Evolutionary conservation across 2,113 vertebrate genomes (phyloP).

Genomic region (Pygoscelis antarcticus): DNA sequence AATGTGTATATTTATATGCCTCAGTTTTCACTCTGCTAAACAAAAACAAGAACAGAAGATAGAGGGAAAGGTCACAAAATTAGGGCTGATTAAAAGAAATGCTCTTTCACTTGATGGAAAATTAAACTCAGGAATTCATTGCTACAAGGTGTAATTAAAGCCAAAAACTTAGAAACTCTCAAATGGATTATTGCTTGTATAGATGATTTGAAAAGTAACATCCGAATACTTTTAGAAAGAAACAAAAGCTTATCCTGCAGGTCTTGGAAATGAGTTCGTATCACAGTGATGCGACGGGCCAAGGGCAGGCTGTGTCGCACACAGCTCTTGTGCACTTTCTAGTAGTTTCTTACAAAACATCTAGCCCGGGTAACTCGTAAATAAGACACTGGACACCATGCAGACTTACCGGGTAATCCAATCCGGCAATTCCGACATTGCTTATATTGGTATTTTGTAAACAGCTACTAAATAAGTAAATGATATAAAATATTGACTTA

Average conservation of each 20-base stretch:
- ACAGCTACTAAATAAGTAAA: neutral
- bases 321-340: neutral
- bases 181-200: neutral
- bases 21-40: neutral
- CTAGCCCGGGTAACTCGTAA: fast-evolving
- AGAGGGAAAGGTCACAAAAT: neutral
- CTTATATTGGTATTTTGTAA: neutral
- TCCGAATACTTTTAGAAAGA: neutral
- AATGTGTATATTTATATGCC: neutral
- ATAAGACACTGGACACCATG: neutral
- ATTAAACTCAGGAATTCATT: neutral
- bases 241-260: neutral
- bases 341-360: neutral
- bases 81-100: neutral
- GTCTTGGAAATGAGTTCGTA: neutral
- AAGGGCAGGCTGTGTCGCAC: neutral
- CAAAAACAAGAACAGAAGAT: neutral
- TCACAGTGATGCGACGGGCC: fast-evolving
- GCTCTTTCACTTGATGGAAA: neutral
- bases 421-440: neutral
- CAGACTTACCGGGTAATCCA: neutral
- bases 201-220: neutral
- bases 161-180: neutral
- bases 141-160: neutral
- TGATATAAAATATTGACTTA: neutral